These are phyloP conservation scores for Lerema accius DNA, from an alignment of 1,140 invertebrate species.

Conservation along the genomic window DNA sequence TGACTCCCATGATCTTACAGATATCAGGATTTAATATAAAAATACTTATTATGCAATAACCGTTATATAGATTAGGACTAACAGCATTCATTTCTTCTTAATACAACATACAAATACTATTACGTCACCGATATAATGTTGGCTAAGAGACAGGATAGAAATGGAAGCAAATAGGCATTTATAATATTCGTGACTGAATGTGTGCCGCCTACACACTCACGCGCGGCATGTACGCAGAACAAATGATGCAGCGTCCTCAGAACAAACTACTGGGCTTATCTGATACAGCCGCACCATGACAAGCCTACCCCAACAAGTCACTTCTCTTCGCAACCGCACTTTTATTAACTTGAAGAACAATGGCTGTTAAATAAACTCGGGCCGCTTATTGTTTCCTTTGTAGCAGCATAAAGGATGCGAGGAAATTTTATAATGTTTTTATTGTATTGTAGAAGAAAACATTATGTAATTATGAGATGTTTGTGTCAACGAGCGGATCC, in stretches of 20 bases:
- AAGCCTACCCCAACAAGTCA: slow-evolving; percentile 56
- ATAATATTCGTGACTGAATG: slow-evolving; percentile 41
- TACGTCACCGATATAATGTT: too few species aligned
- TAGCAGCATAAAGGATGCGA: slow-evolving; percentile 5
- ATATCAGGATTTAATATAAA: too few species aligned
- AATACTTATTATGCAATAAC: too few species aligned
- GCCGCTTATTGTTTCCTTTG: slow-evolving; percentile 23
- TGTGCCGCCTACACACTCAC: slow-evolving; percentile 63
- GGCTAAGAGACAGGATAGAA: too few species aligned
- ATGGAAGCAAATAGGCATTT: too few species aligned
- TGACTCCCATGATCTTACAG: too few species aligned
- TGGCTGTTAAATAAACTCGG: slow-evolving; percentile 29
- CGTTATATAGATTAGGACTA: too few species aligned
- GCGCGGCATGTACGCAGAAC: slow-evolving; percentile 54
- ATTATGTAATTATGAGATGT: not conserved
- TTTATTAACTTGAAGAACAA: slow-evolving; percentile 33
- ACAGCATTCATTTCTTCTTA: too few species aligned
- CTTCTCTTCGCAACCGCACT: slow-evolving; percentile 39
- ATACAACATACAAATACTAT: too few species aligned
- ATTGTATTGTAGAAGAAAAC: not conserved
- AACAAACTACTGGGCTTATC: slow-evolving; percentile 76
- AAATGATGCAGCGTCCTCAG: slow-evolving; percentile 63
- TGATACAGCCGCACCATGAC: slow-evolving; percentile 71
- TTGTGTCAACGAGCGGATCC: too few species aligned
- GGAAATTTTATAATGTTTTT: not conserved